phyloP scores from a whole-genome alignment of 2,888 invertebrate species.

The Drosophila mimetica region DNA sequence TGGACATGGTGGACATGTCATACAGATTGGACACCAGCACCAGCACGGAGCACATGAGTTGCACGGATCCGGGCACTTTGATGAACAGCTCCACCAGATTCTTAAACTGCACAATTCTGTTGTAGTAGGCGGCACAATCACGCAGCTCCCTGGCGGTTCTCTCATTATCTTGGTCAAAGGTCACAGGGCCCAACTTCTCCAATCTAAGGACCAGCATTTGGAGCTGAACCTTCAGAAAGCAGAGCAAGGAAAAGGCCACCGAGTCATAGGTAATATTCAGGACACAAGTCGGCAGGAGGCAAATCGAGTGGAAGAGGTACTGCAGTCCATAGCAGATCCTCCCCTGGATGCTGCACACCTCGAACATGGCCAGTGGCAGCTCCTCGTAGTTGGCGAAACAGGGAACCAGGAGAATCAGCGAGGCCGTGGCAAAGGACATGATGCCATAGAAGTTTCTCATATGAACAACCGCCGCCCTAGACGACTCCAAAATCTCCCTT shows the following conservation, averaged over 20 bases:
- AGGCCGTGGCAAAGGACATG: conserved; percentile 50
- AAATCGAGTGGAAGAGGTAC: conserved; percentile 57
- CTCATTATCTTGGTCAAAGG: background rate
- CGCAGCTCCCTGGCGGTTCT: conserved; percentile 56
- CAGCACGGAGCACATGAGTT: conserved; percentile 74
- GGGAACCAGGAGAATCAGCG: conserved; percentile 51
- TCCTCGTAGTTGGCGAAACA: conserved; percentile 45
- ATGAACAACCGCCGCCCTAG: conserved; percentile 20
- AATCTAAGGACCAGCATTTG: conserved; percentile 68
- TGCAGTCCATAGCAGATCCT: conserved; percentile 50
- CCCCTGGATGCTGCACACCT: conserved; percentile 56
- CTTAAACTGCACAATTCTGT: conserved; percentile 54
- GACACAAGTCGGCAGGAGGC: conserved; percentile 60
- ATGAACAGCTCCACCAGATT: conserved; percentile 64
- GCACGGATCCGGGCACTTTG: conserved; percentile 69
- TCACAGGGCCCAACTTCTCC: conserved; percentile 54
- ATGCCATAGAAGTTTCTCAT: conserved; percentile 59
- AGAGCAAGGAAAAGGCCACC: conserved; percentile 53
- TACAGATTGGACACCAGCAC: conserved; percentile 80
- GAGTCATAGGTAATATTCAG: conserved; percentile 77
- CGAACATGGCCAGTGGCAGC: conserved; percentile 63
- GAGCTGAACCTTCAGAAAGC: conserved; percentile 64
- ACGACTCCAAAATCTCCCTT: conserved; percentile 24
- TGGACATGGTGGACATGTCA: conserved; percentile 61
- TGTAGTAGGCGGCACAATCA: conserved; percentile 62